These are phyloP conservation scores for Cistogaster globosa DNA, from an alignment of 2,888 invertebrate species.

Conservation along the genomic window DNA sequence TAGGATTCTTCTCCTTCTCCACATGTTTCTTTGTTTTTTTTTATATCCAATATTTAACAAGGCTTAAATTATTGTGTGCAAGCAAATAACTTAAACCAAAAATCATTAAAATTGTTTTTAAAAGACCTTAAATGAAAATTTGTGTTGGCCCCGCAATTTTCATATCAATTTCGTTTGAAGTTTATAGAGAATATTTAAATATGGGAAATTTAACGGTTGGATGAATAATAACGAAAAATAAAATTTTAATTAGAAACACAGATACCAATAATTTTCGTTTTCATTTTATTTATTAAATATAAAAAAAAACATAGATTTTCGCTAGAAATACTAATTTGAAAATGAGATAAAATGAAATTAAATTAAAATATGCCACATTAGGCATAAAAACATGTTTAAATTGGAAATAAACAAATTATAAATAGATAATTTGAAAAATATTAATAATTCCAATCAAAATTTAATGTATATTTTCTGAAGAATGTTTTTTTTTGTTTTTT, in stretches of 20 bases:
- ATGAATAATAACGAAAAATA: slow-evolving; percentile 73
- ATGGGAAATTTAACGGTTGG: slow-evolving; percentile 77
- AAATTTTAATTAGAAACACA: slow-evolving; percentile 38
- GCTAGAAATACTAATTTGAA: background rate
- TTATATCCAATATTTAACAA: too few species aligned
- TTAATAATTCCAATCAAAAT: slow-evolving; percentile 52
- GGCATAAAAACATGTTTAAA: slow-evolving; percentile 30
- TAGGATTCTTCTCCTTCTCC: too few species aligned
- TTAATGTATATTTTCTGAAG: background rate
- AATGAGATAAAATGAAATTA: slow-evolving; percentile 21
- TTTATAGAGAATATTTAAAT: slow-evolving; percentile 76
- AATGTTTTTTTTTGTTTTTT: background rate
- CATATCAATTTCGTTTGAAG: slow-evolving; percentile 32
- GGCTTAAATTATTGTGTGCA: background rate
- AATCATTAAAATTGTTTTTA: too few species aligned
- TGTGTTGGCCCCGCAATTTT: background rate
- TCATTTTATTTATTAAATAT: background rate
- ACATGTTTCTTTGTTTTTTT: background rate
- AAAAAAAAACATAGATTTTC: background rate
- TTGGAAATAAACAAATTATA: slow-evolving; percentile 11
- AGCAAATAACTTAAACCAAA: too few species aligned
- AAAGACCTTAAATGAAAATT: background rate
- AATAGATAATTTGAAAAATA: slow-evolving; percentile 27
- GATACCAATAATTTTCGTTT: background rate
- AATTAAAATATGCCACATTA: slow-evolving; percentile 44